Conservation (phyloP, 2,797 vertebrate species). For the Galaxias olidus region DNA sequence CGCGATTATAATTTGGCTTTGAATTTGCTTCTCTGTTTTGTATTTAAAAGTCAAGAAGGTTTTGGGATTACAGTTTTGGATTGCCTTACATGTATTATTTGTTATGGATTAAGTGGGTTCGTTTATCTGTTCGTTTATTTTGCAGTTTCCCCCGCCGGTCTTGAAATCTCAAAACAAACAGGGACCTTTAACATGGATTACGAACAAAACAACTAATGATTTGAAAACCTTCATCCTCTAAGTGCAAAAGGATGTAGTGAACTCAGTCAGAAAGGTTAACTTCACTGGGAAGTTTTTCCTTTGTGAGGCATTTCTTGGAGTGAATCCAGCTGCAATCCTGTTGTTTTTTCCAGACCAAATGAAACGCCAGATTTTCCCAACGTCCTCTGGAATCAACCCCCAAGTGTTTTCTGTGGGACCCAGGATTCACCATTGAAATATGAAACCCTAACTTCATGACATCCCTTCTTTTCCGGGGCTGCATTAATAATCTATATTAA, state of each 20-base stretch:
- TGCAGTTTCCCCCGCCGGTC: not conserved
- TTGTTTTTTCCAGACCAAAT: not conserved
- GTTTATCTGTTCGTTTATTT: not conserved
- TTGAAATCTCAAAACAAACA: not conserved
- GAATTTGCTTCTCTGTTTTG: too few species aligned
- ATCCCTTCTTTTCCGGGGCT: not conserved
- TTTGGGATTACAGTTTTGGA: not conserved
- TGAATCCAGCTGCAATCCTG: constrained; percentile 45
- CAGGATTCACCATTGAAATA: not conserved
- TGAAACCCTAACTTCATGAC: not conserved
- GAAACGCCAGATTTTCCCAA: too few species aligned
- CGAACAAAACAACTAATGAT: not conserved
- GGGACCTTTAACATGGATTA: not conserved
- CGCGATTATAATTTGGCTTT: too few species aligned
- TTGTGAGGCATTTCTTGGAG: constrained; percentile 31
- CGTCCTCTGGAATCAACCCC: not conserved
- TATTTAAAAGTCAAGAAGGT: not conserved
- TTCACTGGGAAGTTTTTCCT: constrained; percentile 24
- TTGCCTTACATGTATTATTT: not conserved
- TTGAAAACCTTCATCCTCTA: not conserved
- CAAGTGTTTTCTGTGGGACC: not conserved
- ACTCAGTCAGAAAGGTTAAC: constrained; percentile 48
- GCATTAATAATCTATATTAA: not conserved
- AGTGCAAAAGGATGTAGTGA: constrained; percentile 39
- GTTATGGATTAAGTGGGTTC: not conserved